Evolutionary conservation across 2,113 vertebrate species (phyloP), one percentile per base, ranked within the genome.

Genomic region (Geothlypis trichas): DNA sequence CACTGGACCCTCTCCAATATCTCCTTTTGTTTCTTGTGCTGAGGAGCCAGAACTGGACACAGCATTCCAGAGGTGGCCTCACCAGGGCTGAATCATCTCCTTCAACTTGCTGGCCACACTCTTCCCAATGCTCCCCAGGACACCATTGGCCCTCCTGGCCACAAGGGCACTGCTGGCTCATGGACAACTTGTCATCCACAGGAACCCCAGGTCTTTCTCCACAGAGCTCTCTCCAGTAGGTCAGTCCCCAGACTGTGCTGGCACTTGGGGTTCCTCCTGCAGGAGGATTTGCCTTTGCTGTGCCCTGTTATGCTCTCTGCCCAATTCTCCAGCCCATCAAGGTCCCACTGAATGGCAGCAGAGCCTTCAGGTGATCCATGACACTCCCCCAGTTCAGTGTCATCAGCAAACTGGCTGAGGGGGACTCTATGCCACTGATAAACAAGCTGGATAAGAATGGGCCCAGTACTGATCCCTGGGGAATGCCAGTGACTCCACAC

Each of bases 1-100:
- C 1, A 0, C 0, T 54, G 28, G 12, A 54, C 47, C n/a, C n/a
- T 71, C n/a, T 69, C 17, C 55, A 69, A 1, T 10, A 37, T 1
- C 7, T 69, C n/a, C 57, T 47, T 71, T 2, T 71, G 15, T 54
- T 71, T 54, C 46, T 10, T 28, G 7, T 54, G 13, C 33, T 87
- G 46, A 61, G 84, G 33, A 69, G 33, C 37, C 46, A 39, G 63
- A 46, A 46, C 11, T 44, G 15, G 22, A 33, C 55, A 52, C 54
- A 59, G 17, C 0, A 33, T 16, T 77, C 44, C 42, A 49, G 26
- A 86, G 2, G 54, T 76, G 71, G 28, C 30, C 44, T 51, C 72
- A 17, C 20, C 37, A 76, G 15, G 72, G 44, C 44, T 16, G 12
- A 51, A 86, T 37, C 44, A 42, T 1, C 37, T 44, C 30, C 31